Evolutionary conservation across 2,113 vertebrate species (phyloP), one percentile per base, ranked within the genome.

Genomic region (Thamnaconus septentrionalis): DNA sequence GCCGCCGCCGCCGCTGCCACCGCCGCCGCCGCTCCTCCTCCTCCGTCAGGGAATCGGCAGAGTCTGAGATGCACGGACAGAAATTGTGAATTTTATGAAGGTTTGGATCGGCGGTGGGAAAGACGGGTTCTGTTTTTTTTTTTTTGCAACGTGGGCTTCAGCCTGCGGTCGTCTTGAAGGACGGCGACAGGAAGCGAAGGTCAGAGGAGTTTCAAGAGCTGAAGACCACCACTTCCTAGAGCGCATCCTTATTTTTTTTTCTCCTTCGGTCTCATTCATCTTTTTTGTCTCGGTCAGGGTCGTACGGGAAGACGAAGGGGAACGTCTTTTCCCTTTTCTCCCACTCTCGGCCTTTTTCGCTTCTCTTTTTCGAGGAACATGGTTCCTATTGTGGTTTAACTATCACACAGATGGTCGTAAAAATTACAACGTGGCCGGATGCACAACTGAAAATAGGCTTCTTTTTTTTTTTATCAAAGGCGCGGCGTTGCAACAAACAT

Each of bases 201-300:
- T 73, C 31, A 72, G 11, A 74, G 74, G 69, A 69, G 59, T 60
- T 6, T 5, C 61, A 50, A 43, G 42, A 44, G 10, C 61, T 71
- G 46, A n/a, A 73, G 56, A 75, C 47, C 67, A 61, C 59, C 53
- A 53, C 77, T 85, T 85, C 84, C 78, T 68, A 61, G 1, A 72
- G 72, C 68, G 68, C 45, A 54, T 67, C 48, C 10, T 61, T 71
- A 53, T n/a, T 39, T 3, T 5, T 52, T 53, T 49, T 56, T 71
- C 64, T 59, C 45, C 67, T n/a, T n/a, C 51, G 2, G 56, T 64
- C 31, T 64, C 75, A 77, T 81, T 81, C 54, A 69, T 73, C 40
- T 46, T 57, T 75, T 75, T 61, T 58, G 48, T 31, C 18, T 31
- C 40, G 3, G 57, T 51, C 18, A 54, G 0, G 11, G 64, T 73